Evolutionary conservation across 2,113 vertebrate species (phyloP).

Genomic region (Sterna hirundo): DNA sequence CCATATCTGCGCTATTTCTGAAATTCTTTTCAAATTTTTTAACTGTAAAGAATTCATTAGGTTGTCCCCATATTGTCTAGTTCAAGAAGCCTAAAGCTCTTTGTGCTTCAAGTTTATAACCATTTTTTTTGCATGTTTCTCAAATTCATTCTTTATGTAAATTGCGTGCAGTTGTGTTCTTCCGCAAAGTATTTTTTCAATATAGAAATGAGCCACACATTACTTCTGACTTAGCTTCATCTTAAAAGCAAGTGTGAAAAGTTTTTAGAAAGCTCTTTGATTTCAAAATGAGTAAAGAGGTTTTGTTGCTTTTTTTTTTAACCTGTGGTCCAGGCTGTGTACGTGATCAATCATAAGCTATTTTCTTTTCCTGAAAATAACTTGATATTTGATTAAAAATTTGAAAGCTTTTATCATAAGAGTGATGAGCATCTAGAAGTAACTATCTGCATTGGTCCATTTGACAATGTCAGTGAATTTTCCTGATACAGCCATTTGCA

Average conservation of each 20-base stretch:
- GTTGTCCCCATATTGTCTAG: background rate
- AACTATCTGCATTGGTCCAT: background rate
- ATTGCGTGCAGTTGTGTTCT: background rate
- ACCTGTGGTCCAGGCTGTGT: background rate
- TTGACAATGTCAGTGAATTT: background rate
- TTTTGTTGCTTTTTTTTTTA: background rate
- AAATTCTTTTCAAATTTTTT: background rate
- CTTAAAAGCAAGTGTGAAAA: background rate
- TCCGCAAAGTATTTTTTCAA: background rate
- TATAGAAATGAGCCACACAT: background rate
- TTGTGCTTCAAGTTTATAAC: background rate
- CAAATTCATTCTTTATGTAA: background rate
- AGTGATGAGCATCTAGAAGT: background rate
- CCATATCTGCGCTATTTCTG: rapidly evolving
- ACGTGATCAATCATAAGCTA: rapidly evolving
- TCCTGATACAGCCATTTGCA: background rate
- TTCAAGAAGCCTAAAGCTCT: background rate
- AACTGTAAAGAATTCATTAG: background rate
- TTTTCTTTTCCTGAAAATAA: background rate
- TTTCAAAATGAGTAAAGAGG: background rate
- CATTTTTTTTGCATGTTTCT: background rate
- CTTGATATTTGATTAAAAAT: background rate
- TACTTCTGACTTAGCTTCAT: background rate
- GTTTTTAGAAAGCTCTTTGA: background rate
- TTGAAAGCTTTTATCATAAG: background rate